These are phyloP conservation scores for Anolis carolinensis DNA, from an alignment of 2,113 vertebrate species.

Conservation along the genomic window DNA sequence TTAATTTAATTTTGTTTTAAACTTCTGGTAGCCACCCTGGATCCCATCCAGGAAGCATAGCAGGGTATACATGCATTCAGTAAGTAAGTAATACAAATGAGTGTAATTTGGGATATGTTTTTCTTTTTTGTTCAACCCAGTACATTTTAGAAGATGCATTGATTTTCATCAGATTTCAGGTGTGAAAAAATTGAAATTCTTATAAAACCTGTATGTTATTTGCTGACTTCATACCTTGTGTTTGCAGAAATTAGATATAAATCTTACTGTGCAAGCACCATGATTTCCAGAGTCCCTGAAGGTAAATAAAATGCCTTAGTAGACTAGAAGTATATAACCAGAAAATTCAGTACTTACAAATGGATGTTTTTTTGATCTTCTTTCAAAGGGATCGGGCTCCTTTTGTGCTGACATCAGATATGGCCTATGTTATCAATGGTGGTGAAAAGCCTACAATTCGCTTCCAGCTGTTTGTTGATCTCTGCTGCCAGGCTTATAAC, in stretches of 20 bases:
- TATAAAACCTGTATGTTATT: not conserved
- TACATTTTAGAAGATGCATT: no score
- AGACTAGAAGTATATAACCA: not conserved
- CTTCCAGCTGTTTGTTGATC: conserved; percentile 96
- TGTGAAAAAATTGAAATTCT: no score
- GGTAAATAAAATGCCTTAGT: not conserved
- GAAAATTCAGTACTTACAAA: not conserved
- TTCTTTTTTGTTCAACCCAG: no score
- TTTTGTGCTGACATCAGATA: conserved; percentile 97
- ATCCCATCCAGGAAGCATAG: no score
- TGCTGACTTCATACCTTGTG: no score
- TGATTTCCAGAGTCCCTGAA: not conserved
- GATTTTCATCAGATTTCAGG: no score
- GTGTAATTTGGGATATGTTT: no score
- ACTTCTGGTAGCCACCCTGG: no score
- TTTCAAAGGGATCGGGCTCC: conserved; percentile 91
- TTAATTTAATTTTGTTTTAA: no score
- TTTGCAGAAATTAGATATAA: not conserved
- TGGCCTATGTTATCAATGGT: conserved; percentile 98
- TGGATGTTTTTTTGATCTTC: conserved; percentile 22
- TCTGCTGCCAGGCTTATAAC: conserved; percentile 97
- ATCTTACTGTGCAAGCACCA: not conserved
- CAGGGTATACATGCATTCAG: not conserved
- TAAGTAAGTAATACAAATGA: no score
- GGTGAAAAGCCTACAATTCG: conserved; percentile 96